Base-by-base conservation (phyloP, 1,140 invertebrate species). In the Heliothis virescens region DNA sequence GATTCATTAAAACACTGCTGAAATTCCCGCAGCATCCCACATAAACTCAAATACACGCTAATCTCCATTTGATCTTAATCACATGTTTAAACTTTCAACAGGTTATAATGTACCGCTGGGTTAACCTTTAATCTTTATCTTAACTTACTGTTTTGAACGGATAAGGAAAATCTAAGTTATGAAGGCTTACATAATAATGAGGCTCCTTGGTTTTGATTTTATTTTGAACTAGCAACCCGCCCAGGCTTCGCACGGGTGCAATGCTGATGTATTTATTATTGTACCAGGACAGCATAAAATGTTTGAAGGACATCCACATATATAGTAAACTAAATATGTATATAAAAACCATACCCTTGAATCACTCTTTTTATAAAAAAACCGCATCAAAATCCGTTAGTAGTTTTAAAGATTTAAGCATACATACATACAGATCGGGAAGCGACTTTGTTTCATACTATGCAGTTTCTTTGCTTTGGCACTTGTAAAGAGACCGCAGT, bases 1-100 rank as follows among this genome's bases (percentile, higher is more conserved):
- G 21, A 53, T 41, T 47, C 10, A 63, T 48, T 26, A 15, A 52
- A 26, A 26, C 15, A 69, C 63, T 67, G 50, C 11, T 4, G n/a
- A 47, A 18, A 65, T 48, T 65, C 34, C 7, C 34, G 7, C 62
- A 47, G 34, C 34, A 47, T 65, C 62, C 34, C 34, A 18, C 16
- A 63, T 9, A 10, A n/a, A 63, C n/a, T 15, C 9, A 18, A 41
- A 41, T 41, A 41, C 34, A 41, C 34, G 55, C 13, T 69, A 69
- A 69, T 69, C 62, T 47, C 47, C 16, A 52, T 50, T 18, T 69
- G 65, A 69, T 52, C 65, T 69, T 52, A 69, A 69, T 52, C 47
- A 26, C 11, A 15, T 52, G 65, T 69, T 69, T 48, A 69, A 69
- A 69, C 47, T 69, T 69, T 69, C 65, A 69, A 52, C 41, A 67